Evolutionary conservation across 2,888 invertebrate species (phyloP).

Genomic region (Tipula helvola): DNA sequence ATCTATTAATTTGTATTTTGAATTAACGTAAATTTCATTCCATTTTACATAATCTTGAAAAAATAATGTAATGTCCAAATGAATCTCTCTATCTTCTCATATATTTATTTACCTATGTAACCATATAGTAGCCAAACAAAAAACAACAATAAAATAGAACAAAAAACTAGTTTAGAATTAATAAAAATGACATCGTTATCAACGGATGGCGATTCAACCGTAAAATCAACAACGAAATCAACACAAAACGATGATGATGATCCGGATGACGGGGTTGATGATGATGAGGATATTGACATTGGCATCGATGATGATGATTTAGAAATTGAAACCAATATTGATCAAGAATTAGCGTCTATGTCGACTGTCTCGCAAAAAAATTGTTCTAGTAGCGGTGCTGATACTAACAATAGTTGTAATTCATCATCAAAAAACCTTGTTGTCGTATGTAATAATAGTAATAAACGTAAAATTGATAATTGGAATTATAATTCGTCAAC

Average conservation of each 20-base stretch:
- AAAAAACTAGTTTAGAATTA: conserved; percentile 8
- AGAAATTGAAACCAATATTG: not conserved
- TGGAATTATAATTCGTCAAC: not conserved
- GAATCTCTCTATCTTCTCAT: not conserved
- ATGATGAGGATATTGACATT: conserved; percentile 11
- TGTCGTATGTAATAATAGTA: conserved; percentile 8
- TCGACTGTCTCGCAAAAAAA: conserved; percentile 17
- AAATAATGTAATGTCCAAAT: not conserved
- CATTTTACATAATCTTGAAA: not conserved
- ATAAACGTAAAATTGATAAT: conserved; percentile 4
- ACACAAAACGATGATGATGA: conserved; percentile 12
- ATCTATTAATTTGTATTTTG: not conserved
- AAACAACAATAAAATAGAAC: conserved; percentile 8
- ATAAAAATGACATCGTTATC: conserved; percentile 26
- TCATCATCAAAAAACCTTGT: not conserved
- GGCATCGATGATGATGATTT: not conserved
- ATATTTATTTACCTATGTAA: not conserved
- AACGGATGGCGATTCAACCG: conserved; percentile 32
- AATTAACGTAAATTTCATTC: not conserved
- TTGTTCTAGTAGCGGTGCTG: conserved; percentile 25
- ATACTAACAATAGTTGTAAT: conserved; percentile 19
- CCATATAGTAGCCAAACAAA: not conserved
- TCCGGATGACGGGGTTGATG: conserved; percentile 6
- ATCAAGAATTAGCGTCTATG: not conserved
- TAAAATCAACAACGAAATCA: not conserved